phyloP scores from a whole-genome alignment of 2,888 invertebrate species.

The Scrobipalpa costella region DNA sequence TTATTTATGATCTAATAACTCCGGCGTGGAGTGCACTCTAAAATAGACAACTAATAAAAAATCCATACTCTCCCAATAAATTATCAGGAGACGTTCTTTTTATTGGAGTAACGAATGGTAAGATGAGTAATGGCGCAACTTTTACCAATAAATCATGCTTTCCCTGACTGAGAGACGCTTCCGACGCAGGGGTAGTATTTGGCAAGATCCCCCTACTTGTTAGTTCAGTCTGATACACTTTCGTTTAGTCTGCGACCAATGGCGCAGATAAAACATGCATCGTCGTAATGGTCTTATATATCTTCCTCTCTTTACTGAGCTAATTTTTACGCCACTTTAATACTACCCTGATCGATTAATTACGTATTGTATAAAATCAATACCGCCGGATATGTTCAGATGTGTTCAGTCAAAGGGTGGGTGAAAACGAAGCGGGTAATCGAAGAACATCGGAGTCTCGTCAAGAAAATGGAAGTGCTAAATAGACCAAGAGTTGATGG shows the following conservation, averaged over 20 bases:
- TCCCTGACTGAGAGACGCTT: constrained; percentile 63
- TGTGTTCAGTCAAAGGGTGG: constrained; percentile 24
- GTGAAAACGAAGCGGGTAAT: constrained; percentile 43
- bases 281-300: constrained; percentile 29
- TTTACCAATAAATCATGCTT: constrained; percentile 76
- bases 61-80: constrained; percentile 72
- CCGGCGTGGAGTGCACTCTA: constrained; percentile 61
- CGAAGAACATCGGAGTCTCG: constrained; percentile 46
- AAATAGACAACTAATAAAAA: constrained; percentile 73
- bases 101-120: constrained; percentile 80
- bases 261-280: constrained; percentile 47
- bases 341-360: constrained; percentile 19
- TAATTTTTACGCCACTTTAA: constrained; percentile 2
- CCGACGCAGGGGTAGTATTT: constrained; percentile 65
- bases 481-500: constrained; percentile 61
- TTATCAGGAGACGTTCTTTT: constrained; percentile 77
- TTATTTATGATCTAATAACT: constrained; percentile 66
- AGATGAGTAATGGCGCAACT: constrained; percentile 78
- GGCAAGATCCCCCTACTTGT: constrained; percentile 63
- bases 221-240: constrained; percentile 64
- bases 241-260: constrained; percentile 62
- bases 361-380: constrained; percentile 13
- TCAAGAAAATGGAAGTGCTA: constrained; percentile 67
- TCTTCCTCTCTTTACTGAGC: constrained; percentile 21
- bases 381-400: constrained; percentile 23